A percentile compares a stretch with the other conserved stretches of the same genome.
phyloP scores from a whole-genome alignment of 2,888 invertebrate species.

The Chorisops tibialis region DNA sequence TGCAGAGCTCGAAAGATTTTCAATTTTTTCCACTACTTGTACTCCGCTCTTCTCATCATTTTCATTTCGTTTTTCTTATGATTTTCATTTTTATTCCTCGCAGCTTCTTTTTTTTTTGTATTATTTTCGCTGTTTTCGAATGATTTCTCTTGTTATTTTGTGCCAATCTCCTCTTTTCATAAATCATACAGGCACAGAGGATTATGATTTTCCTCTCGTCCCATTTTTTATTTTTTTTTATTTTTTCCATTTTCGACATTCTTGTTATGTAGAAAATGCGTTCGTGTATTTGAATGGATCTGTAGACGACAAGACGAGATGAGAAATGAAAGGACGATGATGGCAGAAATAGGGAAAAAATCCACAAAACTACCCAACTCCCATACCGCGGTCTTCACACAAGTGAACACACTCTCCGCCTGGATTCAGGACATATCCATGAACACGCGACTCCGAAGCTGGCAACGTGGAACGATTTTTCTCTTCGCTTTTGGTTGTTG shows the following conservation, averaged over 20 bases:
- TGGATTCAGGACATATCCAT: too few relatives aligned
- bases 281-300: slow-evolving; percentile 7
- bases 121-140: slow-evolving; percentile 6
- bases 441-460: too few relatives aligned
- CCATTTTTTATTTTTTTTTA: background rate
- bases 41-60: background rate
- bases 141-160: slow-evolving; percentile 7
- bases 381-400: too few relatives aligned
- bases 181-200: background rate
- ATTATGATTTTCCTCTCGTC: slow-evolving; percentile 5
- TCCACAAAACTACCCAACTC: too few relatives aligned
- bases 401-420: too few relatives aligned
- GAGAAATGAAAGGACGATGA: background rate
- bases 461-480: too few relatives aligned
- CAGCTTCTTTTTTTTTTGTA: background rate
- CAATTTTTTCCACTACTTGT: slow-evolving; percentile 18
- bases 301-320: slow-evolving; percentile 7
- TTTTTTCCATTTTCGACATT: background rate
- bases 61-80: background rate
- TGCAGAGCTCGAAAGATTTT: slow-evolving; percentile 32
- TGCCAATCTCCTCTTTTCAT: slow-evolving; percentile 6
- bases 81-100: background rate
- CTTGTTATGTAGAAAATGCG: background rate
- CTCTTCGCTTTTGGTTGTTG: background rate
- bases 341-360: too few relatives aligned